Evolutionary conservation across 1,140 invertebrate species (phyloP).

Genomic region (Euglossa dilemma): DNA sequence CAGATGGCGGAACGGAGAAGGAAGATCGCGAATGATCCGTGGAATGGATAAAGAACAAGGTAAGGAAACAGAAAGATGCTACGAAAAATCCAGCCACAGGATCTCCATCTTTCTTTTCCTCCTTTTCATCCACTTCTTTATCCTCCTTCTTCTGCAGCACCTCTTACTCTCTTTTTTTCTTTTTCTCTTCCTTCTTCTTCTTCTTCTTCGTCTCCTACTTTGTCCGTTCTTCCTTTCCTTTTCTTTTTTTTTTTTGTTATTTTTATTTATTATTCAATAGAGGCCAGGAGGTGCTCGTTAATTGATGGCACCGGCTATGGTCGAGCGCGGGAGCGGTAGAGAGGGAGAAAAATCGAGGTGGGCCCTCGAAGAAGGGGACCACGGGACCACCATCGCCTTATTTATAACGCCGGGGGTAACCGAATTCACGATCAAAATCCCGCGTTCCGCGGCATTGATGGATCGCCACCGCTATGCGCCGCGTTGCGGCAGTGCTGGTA

Average conservation of each 20-base stretch:
- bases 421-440: slow-evolving; percentile 81
- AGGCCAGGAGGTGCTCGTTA: slow-evolving; percentile 78
- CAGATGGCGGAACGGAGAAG: slow-evolving; percentile 26
- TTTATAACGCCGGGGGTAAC: slow-evolving; percentile 78
- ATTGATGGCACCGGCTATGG: slow-evolving; percentile 77
- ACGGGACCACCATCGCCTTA: slow-evolving; percentile 71
- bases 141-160: slow-evolving; percentile 53
- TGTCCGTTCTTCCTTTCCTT: slow-evolving; percentile 33
- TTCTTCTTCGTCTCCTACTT: slow-evolving; percentile 30
- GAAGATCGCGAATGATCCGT: slow-evolving; percentile 58
- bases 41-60: slow-evolving; percentile 53
- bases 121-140: slow-evolving; percentile 45
- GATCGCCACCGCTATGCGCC: slow-evolving; percentile 65
- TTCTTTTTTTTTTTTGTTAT: slow-evolving; percentile 68
- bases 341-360: slow-evolving; percentile 28
- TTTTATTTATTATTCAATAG: slow-evolving; percentile 81
- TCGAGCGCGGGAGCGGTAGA: slow-evolving; percentile 40
- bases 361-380: slow-evolving; percentile 32
- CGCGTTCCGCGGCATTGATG: slow-evolving; percentile 79
- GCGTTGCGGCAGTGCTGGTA: slow-evolving; percentile 68
- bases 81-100: slow-evolving; percentile 72
- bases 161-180: no score
- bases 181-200: slow-evolving; percentile 32
- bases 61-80: slow-evolving; percentile 64
- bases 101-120: slow-evolving; percentile 22